Percentiles rank a stretch among this genome's conserved stretches.
These are phyloP conservation scores for Lophochroa leadbeateri DNA, from an alignment of 2,113 vertebrate genomes.

Conservation along the genomic window DNA sequence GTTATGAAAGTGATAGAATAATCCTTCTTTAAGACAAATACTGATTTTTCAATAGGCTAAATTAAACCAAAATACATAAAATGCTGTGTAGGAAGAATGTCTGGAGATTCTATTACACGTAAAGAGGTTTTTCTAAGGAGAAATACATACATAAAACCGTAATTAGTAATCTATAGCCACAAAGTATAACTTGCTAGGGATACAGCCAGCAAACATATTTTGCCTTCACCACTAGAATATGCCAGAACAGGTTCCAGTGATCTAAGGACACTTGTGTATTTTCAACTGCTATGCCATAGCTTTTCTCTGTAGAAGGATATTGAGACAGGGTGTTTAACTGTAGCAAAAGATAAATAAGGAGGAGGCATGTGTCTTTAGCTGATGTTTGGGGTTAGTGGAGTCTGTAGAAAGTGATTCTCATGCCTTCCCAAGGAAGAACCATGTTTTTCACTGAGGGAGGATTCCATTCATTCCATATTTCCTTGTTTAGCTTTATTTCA, in stretches of 20 bases:
- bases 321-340: not conserved
- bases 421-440: not conserved
- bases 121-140: not conserved
- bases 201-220: not conserved
- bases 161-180: not conserved
- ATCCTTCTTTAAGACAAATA: not conserved
- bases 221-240: not conserved
- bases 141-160: not conserved
- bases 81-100: not conserved
- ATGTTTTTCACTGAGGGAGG: not conserved
- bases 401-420: not conserved
- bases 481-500: not conserved
- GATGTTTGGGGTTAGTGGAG: not conserved
- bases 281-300: not conserved
- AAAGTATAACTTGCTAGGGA: not conserved
- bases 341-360: not conserved
- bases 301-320: not conserved
- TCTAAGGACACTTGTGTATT: not conserved
- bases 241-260: not conserved
- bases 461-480: not conserved
- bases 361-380: not conserved
- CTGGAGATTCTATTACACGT: not conserved
- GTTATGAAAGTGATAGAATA: not conserved
- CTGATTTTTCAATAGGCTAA: not conserved
- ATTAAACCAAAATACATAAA: not conserved